Evolutionary conservation across 2,797 vertebrate species (phyloP).

Genomic region (Botia almorhae): DNA sequence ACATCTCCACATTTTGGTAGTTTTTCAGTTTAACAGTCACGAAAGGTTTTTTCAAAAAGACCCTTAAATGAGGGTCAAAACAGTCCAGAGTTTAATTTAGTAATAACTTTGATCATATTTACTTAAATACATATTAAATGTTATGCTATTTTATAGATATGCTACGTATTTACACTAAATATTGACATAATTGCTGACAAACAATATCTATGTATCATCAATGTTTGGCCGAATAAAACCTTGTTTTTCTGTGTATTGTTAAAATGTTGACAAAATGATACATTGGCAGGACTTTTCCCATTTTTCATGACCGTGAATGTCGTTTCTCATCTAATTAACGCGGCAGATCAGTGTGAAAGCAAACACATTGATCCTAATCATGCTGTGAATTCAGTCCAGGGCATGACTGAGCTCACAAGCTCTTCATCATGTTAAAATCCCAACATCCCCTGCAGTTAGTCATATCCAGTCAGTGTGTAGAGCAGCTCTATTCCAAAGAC

Average conservation of each 20-base stretch:
- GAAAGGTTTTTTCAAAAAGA: too few species aligned
- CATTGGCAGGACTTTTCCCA: neutral
- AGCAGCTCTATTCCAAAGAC: neutral
- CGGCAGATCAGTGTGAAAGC: neutral
- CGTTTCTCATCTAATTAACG: constrained; percentile 2
- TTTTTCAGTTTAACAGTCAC: too few species aligned
- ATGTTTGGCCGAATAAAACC: neutral
- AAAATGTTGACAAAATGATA: neutral
- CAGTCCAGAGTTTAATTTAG: neutral
- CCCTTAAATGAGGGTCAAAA: neutral
- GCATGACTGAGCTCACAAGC: neutral
- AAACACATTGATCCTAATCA: constrained; percentile 7
- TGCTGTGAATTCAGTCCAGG: neutral
- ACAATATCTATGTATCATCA: neutral
- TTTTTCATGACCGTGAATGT: neutral
- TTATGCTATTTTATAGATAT: neutral
- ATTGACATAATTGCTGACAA: neutral
- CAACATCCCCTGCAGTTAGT: neutral
- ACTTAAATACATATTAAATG: neutral
- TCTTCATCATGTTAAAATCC: neutral
- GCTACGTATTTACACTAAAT: neutral
- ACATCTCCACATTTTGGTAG: neutral
- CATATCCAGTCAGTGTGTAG: neutral
- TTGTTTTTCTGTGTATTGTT: neutral
- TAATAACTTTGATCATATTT: too few species aligned